These are phyloP conservation scores for Psephotus haematonotus DNA, from an alignment of 2,113 vertebrate genomes.

Conservation along the genomic window DNA sequence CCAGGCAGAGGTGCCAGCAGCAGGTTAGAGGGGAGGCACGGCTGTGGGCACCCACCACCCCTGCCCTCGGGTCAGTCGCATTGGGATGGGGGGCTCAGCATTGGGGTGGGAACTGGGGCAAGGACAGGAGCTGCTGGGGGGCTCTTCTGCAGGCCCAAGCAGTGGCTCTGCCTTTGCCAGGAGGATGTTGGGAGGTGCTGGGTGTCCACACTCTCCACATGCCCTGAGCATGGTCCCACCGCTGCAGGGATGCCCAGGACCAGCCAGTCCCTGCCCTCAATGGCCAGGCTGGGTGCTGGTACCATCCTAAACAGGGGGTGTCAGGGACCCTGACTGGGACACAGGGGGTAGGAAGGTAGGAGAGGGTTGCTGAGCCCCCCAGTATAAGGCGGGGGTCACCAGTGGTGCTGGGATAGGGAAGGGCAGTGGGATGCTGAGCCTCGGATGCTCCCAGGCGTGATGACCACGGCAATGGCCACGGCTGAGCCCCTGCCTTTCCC, in stretches of 20 bases:
- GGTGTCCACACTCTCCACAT: background rate
- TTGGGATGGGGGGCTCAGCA: background rate
- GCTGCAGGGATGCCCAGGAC: background rate
- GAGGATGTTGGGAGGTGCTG: fast-evolving
- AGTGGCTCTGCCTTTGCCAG: background rate
- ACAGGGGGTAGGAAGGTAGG: background rate
- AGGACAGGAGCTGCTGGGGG: background rate
- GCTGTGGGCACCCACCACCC: background rate
- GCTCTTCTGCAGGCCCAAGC: background rate
- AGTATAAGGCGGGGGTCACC: background rate
- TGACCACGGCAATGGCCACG: background rate
- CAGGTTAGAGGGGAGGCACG: background rate
- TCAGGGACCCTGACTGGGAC: background rate
- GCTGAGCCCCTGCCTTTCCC: background rate
- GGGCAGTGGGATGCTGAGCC: background rate
- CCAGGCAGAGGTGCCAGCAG: background rate
- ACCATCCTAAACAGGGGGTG: fast-evolving
- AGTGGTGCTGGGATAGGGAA: background rate
- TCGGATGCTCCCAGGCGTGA: fast-evolving
- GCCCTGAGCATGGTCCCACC: background rate
- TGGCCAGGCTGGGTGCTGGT: background rate
- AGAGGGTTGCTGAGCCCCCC: background rate
- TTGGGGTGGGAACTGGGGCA: fast-evolving
- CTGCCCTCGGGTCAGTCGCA: fast-evolving
- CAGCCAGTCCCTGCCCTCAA: background rate